A percentile compares a stretch with the other conserved stretches of the same genome.
Conservation (phyloP, 2,888 invertebrate genomes). For the Trilocha varians region DNA sequence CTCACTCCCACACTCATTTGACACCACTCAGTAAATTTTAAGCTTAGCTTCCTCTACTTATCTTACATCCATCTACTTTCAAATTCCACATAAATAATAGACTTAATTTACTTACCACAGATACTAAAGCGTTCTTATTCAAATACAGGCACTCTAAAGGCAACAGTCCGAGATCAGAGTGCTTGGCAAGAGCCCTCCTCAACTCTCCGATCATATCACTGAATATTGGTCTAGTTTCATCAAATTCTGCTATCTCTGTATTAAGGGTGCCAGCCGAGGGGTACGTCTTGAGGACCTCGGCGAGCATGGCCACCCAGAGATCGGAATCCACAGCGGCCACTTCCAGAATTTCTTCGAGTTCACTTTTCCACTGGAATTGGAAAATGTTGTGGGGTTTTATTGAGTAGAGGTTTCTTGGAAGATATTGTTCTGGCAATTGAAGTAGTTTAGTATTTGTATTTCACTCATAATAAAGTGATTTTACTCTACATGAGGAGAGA, state of each 20-base stretch:
- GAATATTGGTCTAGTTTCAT: constrained; percentile 91
- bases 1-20: no score
- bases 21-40: no score
- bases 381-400: no score
- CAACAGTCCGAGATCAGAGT: constrained; percentile 88
- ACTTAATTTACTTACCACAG: constrained; percentile 76
- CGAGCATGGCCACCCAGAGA: constrained; percentile 97
- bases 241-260: constrained; percentile 89
- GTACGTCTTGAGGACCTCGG: constrained; percentile 94
- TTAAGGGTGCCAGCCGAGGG: constrained; percentile 92
- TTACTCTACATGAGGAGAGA: no score
- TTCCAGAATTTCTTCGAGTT: constrained; percentile 95
- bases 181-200: constrained; percentile 85
- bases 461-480: no score
- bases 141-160: constrained; percentile 97
- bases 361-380: constrained; percentile 87
- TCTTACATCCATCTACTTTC: no score
- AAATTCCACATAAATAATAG: no score
- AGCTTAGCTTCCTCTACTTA: no score
- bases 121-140: constrained; percentile 92
- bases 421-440: neutral
- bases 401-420: neutral
- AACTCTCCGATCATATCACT: constrained; percentile 91
- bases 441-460: no score
- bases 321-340: constrained; percentile 94